Conservation (phyloP, 2,113 vertebrate species). For the Coracopsis vasa region DNA sequence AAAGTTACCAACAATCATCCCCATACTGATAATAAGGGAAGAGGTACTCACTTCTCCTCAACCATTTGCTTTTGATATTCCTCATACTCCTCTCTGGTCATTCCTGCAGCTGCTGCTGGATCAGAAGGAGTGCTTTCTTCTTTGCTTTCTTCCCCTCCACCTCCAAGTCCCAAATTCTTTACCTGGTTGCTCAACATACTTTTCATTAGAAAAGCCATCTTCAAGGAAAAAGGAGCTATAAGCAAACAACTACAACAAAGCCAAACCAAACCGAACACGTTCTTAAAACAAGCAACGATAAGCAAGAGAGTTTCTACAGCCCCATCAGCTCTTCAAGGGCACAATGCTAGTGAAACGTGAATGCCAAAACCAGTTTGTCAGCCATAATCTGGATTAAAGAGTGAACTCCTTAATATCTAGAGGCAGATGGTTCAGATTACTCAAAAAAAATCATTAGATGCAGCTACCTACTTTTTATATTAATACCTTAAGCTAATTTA, state of each 20-base stretch:
- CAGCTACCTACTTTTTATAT: slow-evolving; percentile 69
- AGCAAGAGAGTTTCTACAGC: slow-evolving; percentile 70
- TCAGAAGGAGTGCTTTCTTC: slow-evolving; percentile 86
- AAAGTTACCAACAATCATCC: background rate
- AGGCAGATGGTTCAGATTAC: slow-evolving; percentile 93
- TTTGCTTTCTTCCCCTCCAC: slow-evolving; percentile 85
- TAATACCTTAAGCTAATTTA: slow-evolving; percentile 75
- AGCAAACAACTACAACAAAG: background rate
- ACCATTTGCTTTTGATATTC: slow-evolving; percentile 96
- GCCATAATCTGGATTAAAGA: slow-evolving; percentile 96
- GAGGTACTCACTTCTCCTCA: slow-evolving; percentile 95
- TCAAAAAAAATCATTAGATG: slow-evolving; percentile 69
- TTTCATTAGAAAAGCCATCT: slow-evolving; percentile 95
- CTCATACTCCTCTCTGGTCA: slow-evolving; percentile 96
- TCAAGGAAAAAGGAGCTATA: background rate
- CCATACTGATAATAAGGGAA: background rate
- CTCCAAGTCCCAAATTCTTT: slow-evolving; percentile 90
- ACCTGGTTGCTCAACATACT: slow-evolving; percentile 90
- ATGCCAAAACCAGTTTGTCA: slow-evolving; percentile 77
- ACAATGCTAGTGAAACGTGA: slow-evolving; percentile 73
- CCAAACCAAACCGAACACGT: background rate
- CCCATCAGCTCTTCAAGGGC: slow-evolving; percentile 80
- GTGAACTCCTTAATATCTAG: slow-evolving; percentile 76
- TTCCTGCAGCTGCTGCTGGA: slow-evolving; percentile 90
- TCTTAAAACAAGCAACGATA: background rate